Conservation (phyloP, 2,113 vertebrate genomes). For the Progne subis region DNA sequence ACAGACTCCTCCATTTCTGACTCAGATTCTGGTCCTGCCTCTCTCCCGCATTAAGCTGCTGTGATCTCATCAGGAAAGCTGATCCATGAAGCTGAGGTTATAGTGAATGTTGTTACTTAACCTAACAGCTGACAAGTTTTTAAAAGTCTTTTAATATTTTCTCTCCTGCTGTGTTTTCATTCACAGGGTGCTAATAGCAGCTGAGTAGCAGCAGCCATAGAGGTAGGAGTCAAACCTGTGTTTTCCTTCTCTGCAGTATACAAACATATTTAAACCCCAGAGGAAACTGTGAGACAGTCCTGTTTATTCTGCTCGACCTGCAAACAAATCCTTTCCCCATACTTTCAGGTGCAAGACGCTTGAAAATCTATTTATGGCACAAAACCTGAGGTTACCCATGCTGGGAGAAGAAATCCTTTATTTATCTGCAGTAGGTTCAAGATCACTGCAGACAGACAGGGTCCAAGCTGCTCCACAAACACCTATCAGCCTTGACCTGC, state of each 20-base stretch:
- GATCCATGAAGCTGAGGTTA: slow-evolving; percentile 9
- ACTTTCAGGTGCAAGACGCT: background rate
- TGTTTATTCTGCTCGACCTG: background rate
- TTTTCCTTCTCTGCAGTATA: background rate
- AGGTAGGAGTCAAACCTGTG: background rate
- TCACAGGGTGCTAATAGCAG: background rate
- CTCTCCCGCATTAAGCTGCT: background rate
- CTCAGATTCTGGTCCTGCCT: background rate
- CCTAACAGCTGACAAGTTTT: slow-evolving; percentile 28
- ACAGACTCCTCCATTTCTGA: background rate
- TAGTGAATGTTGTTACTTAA: background rate
- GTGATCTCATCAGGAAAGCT: slow-evolving; percentile 42
- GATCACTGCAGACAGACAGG: background rate
- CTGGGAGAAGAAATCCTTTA: background rate
- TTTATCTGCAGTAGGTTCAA: background rate
- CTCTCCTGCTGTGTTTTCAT: background rate
- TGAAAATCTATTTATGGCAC: background rate
- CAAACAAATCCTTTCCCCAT: background rate
- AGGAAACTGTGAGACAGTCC: background rate
- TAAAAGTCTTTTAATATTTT: slow-evolving; percentile 35
- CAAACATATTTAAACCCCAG: background rate
- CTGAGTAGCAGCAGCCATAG: background rate
- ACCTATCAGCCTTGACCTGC: background rate
- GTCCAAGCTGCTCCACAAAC: background rate
- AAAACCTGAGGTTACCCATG: background rate